Evolutionary conservation across 2,113 vertebrate species (phyloP).

Genomic region (Neomonachus schauinslandi): DNA sequence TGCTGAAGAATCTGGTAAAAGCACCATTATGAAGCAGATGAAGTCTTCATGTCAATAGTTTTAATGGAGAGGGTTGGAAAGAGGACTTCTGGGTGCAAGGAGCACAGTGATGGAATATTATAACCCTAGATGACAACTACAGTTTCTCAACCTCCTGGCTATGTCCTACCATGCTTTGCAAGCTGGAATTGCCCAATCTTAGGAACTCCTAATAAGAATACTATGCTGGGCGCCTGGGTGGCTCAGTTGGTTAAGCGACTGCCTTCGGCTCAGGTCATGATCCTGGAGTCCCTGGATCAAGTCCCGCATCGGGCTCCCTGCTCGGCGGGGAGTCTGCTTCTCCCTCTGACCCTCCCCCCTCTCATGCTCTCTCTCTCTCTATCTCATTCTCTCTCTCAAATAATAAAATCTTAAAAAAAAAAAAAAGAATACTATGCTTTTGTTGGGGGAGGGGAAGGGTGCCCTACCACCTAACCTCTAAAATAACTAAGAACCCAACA

Average conservation of each 20-base stretch:
- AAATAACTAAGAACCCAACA: neutral
- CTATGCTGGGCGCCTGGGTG: conserved; percentile 17
- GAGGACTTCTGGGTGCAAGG: conserved; percentile 56
- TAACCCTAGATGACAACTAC: conserved; percentile 51
- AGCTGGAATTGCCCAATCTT: conserved; percentile 42
- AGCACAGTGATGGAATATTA: conserved; percentile 39
- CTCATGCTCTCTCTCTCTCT: too few relatives aligned
- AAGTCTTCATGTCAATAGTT: neutral
- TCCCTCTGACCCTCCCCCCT: too few relatives aligned
- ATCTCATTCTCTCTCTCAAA: too few relatives aligned
- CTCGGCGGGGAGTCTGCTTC: too few relatives aligned
- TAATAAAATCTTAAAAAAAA: too few relatives aligned
- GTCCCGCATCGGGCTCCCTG: too few relatives aligned
- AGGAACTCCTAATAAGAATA: conserved; percentile 64
- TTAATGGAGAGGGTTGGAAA: neutral
- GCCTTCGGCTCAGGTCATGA: too few relatives aligned
- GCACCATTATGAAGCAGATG: neutral
- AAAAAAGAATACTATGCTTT: conserved; percentile 67
- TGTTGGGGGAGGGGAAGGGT: neutral
- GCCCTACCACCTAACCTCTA: conserved; percentile 30
- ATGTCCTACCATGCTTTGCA: conserved; percentile 47
- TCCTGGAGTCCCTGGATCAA: too few relatives aligned
- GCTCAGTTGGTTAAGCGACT: too few relatives aligned
- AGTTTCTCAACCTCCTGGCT: conserved; percentile 8
- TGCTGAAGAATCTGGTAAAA: neutral